A percentile compares a stretch with the other conserved stretches of the same genome.
Conservation (phyloP, 2,888 invertebrate species). For the Arenicola marina region DNA sequence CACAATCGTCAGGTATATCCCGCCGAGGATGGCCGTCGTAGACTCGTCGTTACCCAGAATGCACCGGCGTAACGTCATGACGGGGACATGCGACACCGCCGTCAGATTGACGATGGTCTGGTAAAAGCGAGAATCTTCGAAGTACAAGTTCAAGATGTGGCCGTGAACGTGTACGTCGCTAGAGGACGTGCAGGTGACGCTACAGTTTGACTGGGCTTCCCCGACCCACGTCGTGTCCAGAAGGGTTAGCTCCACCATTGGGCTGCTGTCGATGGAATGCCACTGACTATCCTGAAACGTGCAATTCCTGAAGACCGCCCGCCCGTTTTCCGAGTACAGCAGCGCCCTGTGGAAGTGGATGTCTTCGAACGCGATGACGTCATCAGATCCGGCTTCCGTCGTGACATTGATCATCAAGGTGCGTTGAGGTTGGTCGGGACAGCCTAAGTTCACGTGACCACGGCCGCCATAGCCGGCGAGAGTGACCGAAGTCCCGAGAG, state of each 20-base stretch:
- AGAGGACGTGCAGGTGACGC: not conserved
- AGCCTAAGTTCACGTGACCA: too few relatives aligned
- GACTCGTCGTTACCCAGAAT: not conserved
- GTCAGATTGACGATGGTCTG: not conserved
- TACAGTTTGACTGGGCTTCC: not conserved
- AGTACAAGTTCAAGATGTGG: not conserved
- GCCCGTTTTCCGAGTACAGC: not conserved
- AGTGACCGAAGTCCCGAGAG: too few relatives aligned
- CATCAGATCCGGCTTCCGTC: too few relatives aligned
- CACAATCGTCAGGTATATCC: slow-evolving; percentile 24
- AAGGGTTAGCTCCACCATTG: not conserved
- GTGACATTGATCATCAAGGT: too few relatives aligned
- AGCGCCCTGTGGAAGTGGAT: not conserved
- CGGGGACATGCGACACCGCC: not conserved
- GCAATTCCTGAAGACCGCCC: not conserved
- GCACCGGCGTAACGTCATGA: not conserved
- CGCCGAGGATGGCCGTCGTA: slow-evolving; percentile 15
- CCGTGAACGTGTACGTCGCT: not conserved
- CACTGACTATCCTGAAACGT: not conserved
- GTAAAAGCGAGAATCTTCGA: not conserved
- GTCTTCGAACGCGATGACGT: not conserved
- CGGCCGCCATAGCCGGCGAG: too few relatives aligned
- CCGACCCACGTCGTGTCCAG: not conserved
- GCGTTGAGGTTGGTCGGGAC: too few relatives aligned
- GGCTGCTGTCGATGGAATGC: not conserved